Base-by-base conservation (phyloP, 2,113 vertebrate species). In the Corythoichthys intestinalis region DNA sequence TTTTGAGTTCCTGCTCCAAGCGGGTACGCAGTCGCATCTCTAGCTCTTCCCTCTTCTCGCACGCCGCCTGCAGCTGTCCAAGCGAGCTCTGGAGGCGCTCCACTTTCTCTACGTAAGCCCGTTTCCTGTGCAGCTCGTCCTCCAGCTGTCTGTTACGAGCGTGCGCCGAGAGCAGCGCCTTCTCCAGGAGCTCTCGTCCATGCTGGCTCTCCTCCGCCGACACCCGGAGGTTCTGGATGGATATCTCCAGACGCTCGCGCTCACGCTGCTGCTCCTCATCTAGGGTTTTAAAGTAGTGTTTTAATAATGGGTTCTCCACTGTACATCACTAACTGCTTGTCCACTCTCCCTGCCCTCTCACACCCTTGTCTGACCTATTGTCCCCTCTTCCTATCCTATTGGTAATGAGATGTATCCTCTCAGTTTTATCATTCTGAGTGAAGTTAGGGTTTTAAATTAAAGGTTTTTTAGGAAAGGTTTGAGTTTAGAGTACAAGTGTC, bases 1-100 rank as follows among this genome's bases (percentile, higher is more conserved):
- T 96, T 88, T 96, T 97, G 85, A 99, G 91, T 66, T 99, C 96
- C 87, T 98, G 96, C 92, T 98, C 97, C 63, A 99, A 90, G 49
- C 96, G 92, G 0, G 94, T 97, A 20, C 97, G 94, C 63, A 99
- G 91, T 37, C 94, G 91, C 65, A 96, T 85, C 83, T 98, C 97
- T 37, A 98, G 87, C 58, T 92, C 89, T 76, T 99, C 96, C 1
- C 97, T 88, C 89, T 99, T 99, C 87, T 99, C 95, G 0, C 97
- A 98, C 17, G 96, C 96, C 0, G 94, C 95, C 88, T 98, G 96
- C 79, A 99, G 93, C 88, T 99, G 97, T n/a, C 89, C 94, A 47
- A 98, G 91, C 0, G 96, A 92, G 53, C 94, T 94, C 89, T 99
- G 97, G 79, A 99, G 90, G 73, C 94, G 72, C 83, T 99, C 96